phyloP scores from a whole-genome alignment of 1,140 invertebrate genomes.

The Procambarus clarkii region DNA sequence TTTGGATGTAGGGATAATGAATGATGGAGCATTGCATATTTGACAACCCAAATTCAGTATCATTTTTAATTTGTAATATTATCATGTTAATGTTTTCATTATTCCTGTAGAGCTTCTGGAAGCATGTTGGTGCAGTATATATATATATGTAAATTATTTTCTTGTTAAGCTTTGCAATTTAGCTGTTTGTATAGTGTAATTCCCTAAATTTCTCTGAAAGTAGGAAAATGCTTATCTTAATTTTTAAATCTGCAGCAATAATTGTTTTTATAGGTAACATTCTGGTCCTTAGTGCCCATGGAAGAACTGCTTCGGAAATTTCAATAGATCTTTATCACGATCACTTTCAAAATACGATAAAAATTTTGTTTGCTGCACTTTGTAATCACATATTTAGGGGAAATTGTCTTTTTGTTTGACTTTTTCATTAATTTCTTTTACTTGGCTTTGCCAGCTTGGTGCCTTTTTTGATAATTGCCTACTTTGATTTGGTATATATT shows the following conservation, averaged over 20 bases:
- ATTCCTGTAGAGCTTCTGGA: slow-evolving; percentile 14
- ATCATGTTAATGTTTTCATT: background rate
- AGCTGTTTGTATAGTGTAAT: background rate
- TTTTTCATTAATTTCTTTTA: no score
- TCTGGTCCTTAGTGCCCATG: background rate
- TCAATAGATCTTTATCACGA: background rate
- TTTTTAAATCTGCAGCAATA: background rate
- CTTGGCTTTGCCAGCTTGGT: no score
- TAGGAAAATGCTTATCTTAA: background rate
- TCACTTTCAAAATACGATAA: background rate
- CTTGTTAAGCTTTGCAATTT: background rate
- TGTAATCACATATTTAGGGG: background rate
- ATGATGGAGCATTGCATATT: background rate
- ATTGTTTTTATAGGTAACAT: background rate
- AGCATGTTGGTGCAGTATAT: background rate
- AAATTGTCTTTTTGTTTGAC: no score
- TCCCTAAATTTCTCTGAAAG: background rate
- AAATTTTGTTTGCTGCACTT: background rate
- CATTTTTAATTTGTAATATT: background rate
- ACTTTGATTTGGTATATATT: no score
- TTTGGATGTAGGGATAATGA: background rate
- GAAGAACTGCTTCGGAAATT: no score
- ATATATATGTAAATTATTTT: background rate
- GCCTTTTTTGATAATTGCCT: no score
- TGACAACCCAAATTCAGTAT: background rate